Base-by-base conservation (phyloP, 2,888 invertebrate genomes). In the Oligia latruncula region DNA sequence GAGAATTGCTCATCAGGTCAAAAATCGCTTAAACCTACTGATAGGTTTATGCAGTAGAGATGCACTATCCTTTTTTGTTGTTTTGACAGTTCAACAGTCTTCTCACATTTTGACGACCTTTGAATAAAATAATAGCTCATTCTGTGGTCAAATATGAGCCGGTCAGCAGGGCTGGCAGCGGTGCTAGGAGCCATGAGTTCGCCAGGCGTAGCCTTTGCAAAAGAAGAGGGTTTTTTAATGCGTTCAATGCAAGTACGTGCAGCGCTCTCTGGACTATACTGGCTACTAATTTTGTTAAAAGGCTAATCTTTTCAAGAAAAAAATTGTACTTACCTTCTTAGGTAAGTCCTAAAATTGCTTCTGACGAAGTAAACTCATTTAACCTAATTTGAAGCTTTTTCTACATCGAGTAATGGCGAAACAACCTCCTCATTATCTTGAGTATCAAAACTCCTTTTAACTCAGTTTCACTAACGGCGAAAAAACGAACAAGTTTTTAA, bases 401-500 rank as follows among this genome's bases (percentile, higher is more conserved):
- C 17, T n/a, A 49, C 49, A n/a, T 58, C 13, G 0, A 1, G 2
- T 17, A 60, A 55, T 43, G 40, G 46, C 35, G 17, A 83, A 58
- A 76, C 66, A n/a, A 66, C 29, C 52, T 66, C 35, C 17, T n/a
- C 4, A 72, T 43, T 66, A 82, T 73, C 58, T 68, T 35, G 43
- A 35, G 35, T 40, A 75, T 70, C 49, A 70, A 65, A 85, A 35
- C 80, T 72, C 70, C 64, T 83, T 85, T 68, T 23, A 65, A 80
- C 43, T 20, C 58, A 60, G 74, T 73, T 70, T 80, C 40, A 82
- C 78, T 66, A 72, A 81, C 68, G 71, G 66, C 17, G 67, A 77
- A 77, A 64, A 86, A 77, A 81, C 81, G 80, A 87, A 87, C 78
- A 62, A 82, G 87, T 86, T 80, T 86, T 75, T 68, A 74, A 80